Base-by-base conservation (phyloP, 1,140 invertebrate species). In the Aphis gossypii region DNA sequence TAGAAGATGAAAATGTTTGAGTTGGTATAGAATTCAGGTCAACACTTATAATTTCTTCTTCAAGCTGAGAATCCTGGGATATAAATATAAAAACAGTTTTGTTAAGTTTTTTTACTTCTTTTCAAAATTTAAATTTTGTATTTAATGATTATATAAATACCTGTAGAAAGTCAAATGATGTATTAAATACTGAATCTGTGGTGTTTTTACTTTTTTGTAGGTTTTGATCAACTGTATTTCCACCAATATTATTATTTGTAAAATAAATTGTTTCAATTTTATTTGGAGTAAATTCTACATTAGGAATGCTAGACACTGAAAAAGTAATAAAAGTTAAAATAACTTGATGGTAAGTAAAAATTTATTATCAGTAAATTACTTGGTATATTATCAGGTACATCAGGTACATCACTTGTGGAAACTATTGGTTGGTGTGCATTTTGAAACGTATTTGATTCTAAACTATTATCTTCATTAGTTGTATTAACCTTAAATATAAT, bases 251-350 rank as follows among this genome's bases (percentile, higher is more conserved):
- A n/a, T 93, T 83, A 93, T 93, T 93, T 48, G 92, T 93, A 86
- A 93, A 93, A 84, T 93, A 93, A 41, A 93, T 93, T 54, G 92
- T 93, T 54, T 86, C 92, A 4, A 93, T 93, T 86, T 93, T 93
- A 56, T 93, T 56, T 41, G 46, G 23, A 56, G 14, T 30, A 11
- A 25, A 56, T 2, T 84, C 92, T 84, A 41, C 35, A 25, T 48
- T 84, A 51, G 91, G 76, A 92, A 21, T 38, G 30, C n/a, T 51
- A 11, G 76, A 83, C 51, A 84, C 76, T 92, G 54, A 38, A 92
- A 54, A 68, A 82, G 82, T 82, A 92, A 35, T 48, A 11, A 14
- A 51, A 6, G 0, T 41, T 51, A 92, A 83, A 82, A 51, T 35
- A 44, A 82, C 23, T 82, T 38, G 25, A 11, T 89, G 2, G 1